These are phyloP conservation scores for Pollachius pollachius DNA, from an alignment of 2,113 vertebrate genomes.

Conservation along the genomic window DNA sequence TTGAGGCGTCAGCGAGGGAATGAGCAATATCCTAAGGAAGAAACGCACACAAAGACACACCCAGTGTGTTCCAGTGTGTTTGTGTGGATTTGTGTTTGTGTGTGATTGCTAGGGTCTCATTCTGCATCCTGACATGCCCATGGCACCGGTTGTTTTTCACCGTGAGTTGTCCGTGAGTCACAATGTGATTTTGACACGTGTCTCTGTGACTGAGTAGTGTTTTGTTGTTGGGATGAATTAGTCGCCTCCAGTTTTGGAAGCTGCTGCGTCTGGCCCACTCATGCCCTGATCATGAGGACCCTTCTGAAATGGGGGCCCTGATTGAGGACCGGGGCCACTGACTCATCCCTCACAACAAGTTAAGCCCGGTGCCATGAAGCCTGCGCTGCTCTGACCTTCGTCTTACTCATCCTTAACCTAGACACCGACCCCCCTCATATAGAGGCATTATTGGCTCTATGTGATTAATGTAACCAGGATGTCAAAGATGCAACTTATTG, in stretches of 20 bases:
- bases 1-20: conserved; percentile 46
- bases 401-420: not conserved
- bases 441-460: conserved; percentile 7
- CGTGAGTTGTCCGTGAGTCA: conserved; percentile 47
- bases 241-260: conserved; percentile 17
- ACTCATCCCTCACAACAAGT: conserved; percentile 46
- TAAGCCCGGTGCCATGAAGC: conserved; percentile 19
- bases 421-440: not conserved
- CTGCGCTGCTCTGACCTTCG: conserved; percentile 13
- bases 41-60: not conserved
- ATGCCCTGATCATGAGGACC: conserved; percentile 30
- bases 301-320: conserved; percentile 35
- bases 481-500: conserved; percentile 38
- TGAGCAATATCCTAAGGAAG: conserved; percentile 22
- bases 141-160: conserved; percentile 14
- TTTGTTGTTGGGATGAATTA: conserved; percentile 37
- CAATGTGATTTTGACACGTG: conserved; percentile 19
- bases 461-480: conserved; percentile 56
- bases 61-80: not conserved
- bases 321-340: conserved; percentile 43
- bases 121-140: not conserved
- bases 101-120: no score
- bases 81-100: not conserved
- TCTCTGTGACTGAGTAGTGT: conserved; percentile 34
- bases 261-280: conserved; percentile 30